These are phyloP conservation scores for Takifugu ocellatus DNA, from an alignment of 2,797 vertebrate genomes.

Conservation along the genomic window DNA sequence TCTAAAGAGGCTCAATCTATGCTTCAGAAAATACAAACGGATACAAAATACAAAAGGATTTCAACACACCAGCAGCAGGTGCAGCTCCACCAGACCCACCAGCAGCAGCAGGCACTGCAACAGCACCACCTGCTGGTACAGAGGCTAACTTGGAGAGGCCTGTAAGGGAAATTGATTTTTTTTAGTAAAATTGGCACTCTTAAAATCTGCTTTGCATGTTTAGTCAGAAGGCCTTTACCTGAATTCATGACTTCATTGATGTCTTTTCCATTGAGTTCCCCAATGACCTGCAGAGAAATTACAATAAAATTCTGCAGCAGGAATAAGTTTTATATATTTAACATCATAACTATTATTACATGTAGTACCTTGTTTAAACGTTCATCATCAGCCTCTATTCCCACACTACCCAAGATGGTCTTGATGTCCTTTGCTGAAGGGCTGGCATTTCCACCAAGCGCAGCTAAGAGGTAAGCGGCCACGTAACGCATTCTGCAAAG, in stretches of 20 bases:
- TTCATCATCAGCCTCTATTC: slow-evolving; percentile 77
- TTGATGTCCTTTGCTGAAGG: slow-evolving; percentile 78
- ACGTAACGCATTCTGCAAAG: slow-evolving; percentile 79
- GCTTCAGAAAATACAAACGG: background rate
- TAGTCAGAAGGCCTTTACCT: slow-evolving; percentile 52
- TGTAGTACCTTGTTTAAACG: slow-evolving; percentile 71
- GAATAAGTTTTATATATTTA: background rate
- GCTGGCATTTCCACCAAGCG: slow-evolving; percentile 77
- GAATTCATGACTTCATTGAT: slow-evolving; percentile 83
- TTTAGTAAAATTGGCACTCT: background rate
- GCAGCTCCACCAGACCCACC: slow-evolving; percentile 66
- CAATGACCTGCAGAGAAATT: slow-evolving; percentile 67
- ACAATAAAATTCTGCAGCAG: background rate
- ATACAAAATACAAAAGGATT: background rate
- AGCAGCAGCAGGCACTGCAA: slow-evolving; percentile 68
- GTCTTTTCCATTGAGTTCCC: slow-evolving; percentile 80
- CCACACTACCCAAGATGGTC: slow-evolving; percentile 76
- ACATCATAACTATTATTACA: background rate
- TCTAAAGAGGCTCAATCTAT: background rate
- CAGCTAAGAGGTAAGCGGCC: slow-evolving; percentile 84
- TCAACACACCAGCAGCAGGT: slow-evolving; percentile 73
- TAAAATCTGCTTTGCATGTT: background rate
- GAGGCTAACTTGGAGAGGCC: slow-evolving; percentile 83
- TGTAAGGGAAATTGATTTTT: slow-evolving; percentile 24
- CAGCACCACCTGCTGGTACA: slow-evolving; percentile 82